phyloP scores from a whole-genome alignment of 2,797 vertebrate genomes.

The Ctenopoma kingsleyae region DNA sequence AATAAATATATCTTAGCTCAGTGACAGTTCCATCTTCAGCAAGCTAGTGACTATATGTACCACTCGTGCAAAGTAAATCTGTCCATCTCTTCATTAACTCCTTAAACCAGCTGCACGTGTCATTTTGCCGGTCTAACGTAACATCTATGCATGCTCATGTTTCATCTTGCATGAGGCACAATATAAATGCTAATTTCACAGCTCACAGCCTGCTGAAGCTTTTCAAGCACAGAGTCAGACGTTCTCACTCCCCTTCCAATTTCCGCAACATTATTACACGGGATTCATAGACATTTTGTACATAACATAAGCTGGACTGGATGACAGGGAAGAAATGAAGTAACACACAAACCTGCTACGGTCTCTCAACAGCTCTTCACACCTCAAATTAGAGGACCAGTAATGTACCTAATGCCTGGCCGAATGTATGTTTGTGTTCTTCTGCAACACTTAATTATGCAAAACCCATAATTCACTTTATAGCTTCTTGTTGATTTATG shows the following conservation, averaged over 20 bases:
- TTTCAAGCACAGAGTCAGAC: constrained; percentile 46
- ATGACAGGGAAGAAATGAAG: constrained; percentile 24
- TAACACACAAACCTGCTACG: constrained; percentile 54
- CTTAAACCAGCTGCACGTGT: constrained; percentile 60
- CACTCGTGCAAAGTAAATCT: constrained; percentile 59
- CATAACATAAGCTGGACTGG: constrained; percentile 19
- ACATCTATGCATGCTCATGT: constrained; percentile 49
- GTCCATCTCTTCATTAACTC: constrained; percentile 63
- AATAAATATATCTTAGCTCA: not conserved
- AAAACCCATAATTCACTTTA: constrained; percentile 32
- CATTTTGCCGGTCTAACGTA: constrained; percentile 41
- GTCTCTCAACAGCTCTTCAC: constrained; percentile 48
- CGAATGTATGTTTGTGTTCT: constrained; percentile 7
- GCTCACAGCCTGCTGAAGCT: constrained; percentile 53
- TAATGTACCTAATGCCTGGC: not conserved
- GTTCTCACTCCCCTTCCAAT: constrained; percentile 38
- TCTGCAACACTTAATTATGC: constrained; percentile 45
- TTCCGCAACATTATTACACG: constrained; percentile 59
- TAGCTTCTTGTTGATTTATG: constrained; percentile 56
- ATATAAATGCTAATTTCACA: constrained; percentile 81
- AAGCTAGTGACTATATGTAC: constrained; percentile 4
- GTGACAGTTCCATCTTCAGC: not conserved
- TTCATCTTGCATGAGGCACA: constrained; percentile 47
- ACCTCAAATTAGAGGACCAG: constrained; percentile 15
- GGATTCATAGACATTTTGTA: constrained; percentile 48